Percentiles rank a stretch among this genome's conserved stretches.
Conservation (phyloP, 2,888 invertebrate species). For the Lepidochitona cinerea region DNA sequence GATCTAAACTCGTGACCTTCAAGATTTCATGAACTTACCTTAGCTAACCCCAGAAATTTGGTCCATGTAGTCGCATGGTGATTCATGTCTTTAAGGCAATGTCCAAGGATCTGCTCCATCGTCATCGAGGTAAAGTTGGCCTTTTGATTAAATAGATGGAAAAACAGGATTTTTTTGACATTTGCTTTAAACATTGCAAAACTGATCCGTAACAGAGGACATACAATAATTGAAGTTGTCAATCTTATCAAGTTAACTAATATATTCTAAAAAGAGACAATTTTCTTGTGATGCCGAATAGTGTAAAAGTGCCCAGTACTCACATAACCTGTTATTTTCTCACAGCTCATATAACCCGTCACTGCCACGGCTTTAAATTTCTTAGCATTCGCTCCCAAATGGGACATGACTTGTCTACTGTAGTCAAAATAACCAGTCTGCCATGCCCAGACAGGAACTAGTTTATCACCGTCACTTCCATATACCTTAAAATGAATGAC, state of each 20-base stretch:
- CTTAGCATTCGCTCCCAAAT: conserved; percentile 33
- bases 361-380: conserved; percentile 44
- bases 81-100: background rate
- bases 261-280: too few species aligned
- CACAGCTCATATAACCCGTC: conserved; percentile 48
- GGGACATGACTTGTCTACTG: conserved; percentile 43
- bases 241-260: too few species aligned
- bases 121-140: background rate
- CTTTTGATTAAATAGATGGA: too few species aligned
- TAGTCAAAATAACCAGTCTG: conserved; percentile 52
- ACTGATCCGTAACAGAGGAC: too few species aligned
- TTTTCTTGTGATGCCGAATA: too few species aligned
- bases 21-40: background rate
- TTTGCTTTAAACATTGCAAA: too few species aligned
- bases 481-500: conserved; percentile 26
- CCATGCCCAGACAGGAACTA: conserved; percentile 49
- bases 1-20: too few species aligned
- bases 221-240: too few species aligned
- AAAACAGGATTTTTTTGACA: too few species aligned
- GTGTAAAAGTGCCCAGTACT: too few species aligned
- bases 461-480: conserved; percentile 16
- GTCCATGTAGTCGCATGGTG: background rate
- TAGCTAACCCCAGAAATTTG: background rate
- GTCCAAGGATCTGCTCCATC: background rate
- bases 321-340: conserved; percentile 34